Evolutionary conservation across 2,113 vertebrate genomes (phyloP).

Genomic region (Ornithorhynchus anatinus): DNA sequence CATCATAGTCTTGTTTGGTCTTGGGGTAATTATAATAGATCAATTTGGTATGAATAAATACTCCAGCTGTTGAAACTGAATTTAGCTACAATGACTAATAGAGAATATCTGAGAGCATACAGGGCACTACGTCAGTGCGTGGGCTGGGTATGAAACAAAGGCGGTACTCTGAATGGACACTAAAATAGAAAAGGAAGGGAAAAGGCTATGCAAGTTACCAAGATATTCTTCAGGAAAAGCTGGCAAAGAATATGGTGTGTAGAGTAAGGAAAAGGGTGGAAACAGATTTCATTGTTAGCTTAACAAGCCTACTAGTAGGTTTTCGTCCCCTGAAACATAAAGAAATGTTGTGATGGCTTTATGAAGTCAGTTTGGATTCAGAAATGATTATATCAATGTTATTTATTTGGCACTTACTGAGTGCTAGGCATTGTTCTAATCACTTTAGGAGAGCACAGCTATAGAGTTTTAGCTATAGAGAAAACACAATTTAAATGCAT

Average conservation of each 20-base stretch:
- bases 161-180: neutral
- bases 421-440: too few relatives aligned
- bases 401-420: too few relatives aligned
- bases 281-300: too few relatives aligned
- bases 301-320: too few relatives aligned
- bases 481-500: too few relatives aligned
- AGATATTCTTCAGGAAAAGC: neutral
- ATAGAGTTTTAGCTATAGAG: too few relatives aligned
- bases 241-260: neutral
- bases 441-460: too few relatives aligned
- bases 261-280: neutral
- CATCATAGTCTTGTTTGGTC: too few relatives aligned
- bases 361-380: too few relatives aligned
- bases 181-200: neutral
- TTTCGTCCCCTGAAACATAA: too few relatives aligned
- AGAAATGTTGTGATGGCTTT: too few relatives aligned
- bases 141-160: neutral
- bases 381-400: too few relatives aligned
- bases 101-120: neutral
- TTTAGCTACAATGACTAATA: neutral
- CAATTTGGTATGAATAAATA: neutral
- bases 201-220: neutral
- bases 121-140: neutral
- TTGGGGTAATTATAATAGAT: constrained; percentile 12
- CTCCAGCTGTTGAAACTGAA: neutral